A percentile compares a stretch with the other conserved stretches of the same genome.
Conservation (phyloP, 2,797 vertebrate species). For the Melanotaenia parkinsoni region DNA sequence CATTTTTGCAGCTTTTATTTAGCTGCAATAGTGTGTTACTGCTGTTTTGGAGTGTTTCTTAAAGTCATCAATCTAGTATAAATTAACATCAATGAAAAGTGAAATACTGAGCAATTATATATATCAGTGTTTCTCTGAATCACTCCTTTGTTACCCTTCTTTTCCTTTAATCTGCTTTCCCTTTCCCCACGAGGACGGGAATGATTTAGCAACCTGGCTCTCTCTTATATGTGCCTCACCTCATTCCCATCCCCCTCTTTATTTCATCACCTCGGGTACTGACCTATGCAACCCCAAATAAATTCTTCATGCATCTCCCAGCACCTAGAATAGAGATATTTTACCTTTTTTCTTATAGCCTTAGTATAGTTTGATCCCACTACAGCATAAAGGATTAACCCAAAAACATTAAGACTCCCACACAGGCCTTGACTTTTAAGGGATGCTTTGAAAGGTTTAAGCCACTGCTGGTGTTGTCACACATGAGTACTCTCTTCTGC, state of each 20-base stretch:
- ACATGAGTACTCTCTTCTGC: slow-evolving; percentile 44
- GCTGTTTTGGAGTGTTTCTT: slow-evolving; percentile 6
- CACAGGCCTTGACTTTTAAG: slow-evolving; percentile 2
- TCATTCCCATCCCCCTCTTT: slow-evolving; percentile 18
- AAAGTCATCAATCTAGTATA: neutral
- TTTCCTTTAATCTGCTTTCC: slow-evolving; percentile 3
- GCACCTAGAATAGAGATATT: slow-evolving; percentile 3
- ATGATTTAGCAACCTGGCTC: slow-evolving; percentile 37
- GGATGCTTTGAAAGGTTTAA: slow-evolving; percentile 40
- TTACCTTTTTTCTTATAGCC: slow-evolving; percentile 6
- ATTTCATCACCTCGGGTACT: slow-evolving; percentile 25
- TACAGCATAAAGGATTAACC: slow-evolving; percentile 2
- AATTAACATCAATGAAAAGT: neutral
- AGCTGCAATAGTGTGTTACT: neutral
- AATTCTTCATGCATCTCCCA: slow-evolving; percentile 17
- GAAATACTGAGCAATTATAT: slow-evolving; percentile 7
- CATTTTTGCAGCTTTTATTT: slow-evolving; percentile 4
- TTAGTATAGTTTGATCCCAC: slow-evolving; percentile 12
- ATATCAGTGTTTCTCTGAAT: slow-evolving; percentile 11
- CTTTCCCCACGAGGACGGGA: slow-evolving; percentile 15
- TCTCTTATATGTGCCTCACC: neutral
- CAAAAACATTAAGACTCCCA: slow-evolving; percentile 2
- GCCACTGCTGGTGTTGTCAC: slow-evolving; percentile 47
- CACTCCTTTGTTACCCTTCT: neutral
- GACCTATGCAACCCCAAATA: slow-evolving; percentile 28